Percentiles rank a stretch among this genome's conserved stretches.
phyloP scores from a whole-genome alignment of 1,140 invertebrate genomes.

The Solen grandis region DNA sequence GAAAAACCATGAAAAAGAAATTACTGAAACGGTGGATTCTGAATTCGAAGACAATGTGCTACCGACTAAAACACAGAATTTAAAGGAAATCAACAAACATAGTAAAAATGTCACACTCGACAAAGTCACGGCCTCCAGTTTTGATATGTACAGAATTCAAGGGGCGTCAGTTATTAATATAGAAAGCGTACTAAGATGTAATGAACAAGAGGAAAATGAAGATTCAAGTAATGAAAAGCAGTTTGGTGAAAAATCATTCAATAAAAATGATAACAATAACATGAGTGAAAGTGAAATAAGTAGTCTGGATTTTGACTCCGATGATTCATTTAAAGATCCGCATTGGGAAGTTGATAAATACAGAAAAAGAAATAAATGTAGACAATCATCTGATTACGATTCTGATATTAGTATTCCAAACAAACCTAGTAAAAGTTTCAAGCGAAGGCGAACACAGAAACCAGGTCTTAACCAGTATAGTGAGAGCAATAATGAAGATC shows the following conservation, averaged over 20 bases:
- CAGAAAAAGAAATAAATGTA: background rate
- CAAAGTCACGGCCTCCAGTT: background rate
- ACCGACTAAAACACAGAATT: too few species aligned
- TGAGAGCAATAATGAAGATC: too few species aligned
- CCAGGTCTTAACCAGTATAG: too few species aligned
- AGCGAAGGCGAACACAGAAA: too few species aligned
- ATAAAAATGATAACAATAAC: background rate
- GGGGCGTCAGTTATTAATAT: slow-evolving; percentile 2
- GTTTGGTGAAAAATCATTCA: background rate
- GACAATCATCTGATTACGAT: too few species aligned
- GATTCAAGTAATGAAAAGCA: slow-evolving; percentile 3
- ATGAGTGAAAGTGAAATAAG: background rate
- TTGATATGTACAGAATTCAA: background rate
- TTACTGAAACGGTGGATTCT: background rate
- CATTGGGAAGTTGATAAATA: too few species aligned
- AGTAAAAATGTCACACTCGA: background rate
- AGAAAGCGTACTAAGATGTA: slow-evolving; percentile 2
- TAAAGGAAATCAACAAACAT: too few species aligned
- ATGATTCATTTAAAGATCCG: background rate
- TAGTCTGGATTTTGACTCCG: background rate
- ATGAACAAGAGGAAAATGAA: slow-evolving; percentile 3
- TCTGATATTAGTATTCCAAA: too few species aligned
- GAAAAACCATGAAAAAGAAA: background rate
- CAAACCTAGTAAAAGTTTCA: too few species aligned
- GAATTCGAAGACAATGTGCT: too few species aligned